Evolutionary conservation across 2,113 vertebrate species (phyloP), one percentile per base, ranked within the genome.

Genomic region (Chrysochloris asiatica): DNA sequence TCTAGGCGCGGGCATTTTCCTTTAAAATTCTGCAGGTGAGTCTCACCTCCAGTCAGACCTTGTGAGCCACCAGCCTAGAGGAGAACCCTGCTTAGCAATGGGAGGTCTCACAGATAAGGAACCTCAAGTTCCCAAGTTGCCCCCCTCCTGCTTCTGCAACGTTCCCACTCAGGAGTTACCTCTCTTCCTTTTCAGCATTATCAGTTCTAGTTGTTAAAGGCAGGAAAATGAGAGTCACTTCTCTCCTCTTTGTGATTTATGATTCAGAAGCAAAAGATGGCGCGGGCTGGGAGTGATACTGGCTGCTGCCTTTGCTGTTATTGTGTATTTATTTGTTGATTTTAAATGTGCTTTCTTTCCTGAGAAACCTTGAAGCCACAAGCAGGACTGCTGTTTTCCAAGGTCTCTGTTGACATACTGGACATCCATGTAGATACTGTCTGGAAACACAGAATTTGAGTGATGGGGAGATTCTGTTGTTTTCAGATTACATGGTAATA

Each of bases 191-290:
- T 97, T 96, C 88, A 91, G 95, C 97, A 72, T 96, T 95, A 95
- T 95, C 96, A 92, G 95, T 96, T 95, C 92, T 87, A 84, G 93
- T 94, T 96, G 95, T 96, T 73, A 96, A 97, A 95, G 96, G 95
- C 95, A 96, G 96, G 96, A 94, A 97, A 94, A 89, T 94, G 83
- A 96, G 94, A 97, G 96, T 97, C 97, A 88, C 93, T 43, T 87
- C 85, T 96, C 97, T 97, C 94, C 96, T 88, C 86, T 94, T 93
- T 88, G 95, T 97, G 97, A 98, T 97, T 98, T 97, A 97, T 97
- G 96, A 96, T 97, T 97, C 97, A 94, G 93, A 95, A 96, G 95
- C 93, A 81, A 96, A 95, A 95, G 95, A 97, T 97, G 94, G 97
- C 96, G 86, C 83, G 95, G 97, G 95, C 92, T 96, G n/a, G 45